Percentiles rank a stretch among this genome's conserved stretches.
Conservation (phyloP, 2,797 vertebrate species). For the Erpetoichthys calabaricus region DNA sequence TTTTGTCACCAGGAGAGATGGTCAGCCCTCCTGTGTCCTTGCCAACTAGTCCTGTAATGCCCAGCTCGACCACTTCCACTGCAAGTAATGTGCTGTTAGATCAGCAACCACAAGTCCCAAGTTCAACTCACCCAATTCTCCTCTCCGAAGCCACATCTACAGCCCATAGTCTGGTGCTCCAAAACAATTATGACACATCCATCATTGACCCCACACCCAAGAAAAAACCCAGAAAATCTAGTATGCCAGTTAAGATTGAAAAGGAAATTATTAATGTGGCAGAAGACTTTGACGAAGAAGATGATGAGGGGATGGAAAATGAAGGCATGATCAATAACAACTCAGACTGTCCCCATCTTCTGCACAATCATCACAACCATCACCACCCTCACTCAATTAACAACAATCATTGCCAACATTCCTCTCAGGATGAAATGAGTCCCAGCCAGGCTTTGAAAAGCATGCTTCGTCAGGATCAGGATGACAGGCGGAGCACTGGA, state of each 20-base stretch:
- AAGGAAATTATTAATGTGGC: conserved; percentile 95
- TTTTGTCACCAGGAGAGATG: conserved; percentile 58
- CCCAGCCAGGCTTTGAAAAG: conserved; percentile 77
- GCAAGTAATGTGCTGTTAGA: conserved; percentile 43
- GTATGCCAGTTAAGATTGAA: conserved; percentile 98
- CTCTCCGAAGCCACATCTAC: conserved; percentile 36
- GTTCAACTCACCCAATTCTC: conserved; percentile 28
- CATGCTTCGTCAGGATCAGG: conserved; percentile 74
- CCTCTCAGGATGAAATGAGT: conserved; percentile 90
- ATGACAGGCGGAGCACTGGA: conserved; percentile 64
- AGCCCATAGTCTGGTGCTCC: conserved; percentile 48
- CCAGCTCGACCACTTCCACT: conserved; percentile 41
- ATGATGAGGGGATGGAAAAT: conserved; percentile 77
- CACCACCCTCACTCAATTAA: conserved; percentile 26
- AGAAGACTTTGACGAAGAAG: conserved; percentile 86
- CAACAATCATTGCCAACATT: conserved; percentile 67
- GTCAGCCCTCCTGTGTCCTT: conserved; percentile 59
- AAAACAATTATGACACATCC: conserved; percentile 43
- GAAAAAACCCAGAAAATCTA: conserved; percentile 96
- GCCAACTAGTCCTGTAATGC: conserved; percentile 61
- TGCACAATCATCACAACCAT: conserved; percentile 41
- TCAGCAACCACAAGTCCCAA: conserved; percentile 27
- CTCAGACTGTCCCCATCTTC: conserved; percentile 17
- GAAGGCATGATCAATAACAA: conserved; percentile 26
- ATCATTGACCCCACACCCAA: conserved; percentile 77